Evolutionary conservation across 2,113 vertebrate species (phyloP), one percentile per base, ranked within the genome.

Genomic region (Paradoxurus hermaphroditus): DNA sequence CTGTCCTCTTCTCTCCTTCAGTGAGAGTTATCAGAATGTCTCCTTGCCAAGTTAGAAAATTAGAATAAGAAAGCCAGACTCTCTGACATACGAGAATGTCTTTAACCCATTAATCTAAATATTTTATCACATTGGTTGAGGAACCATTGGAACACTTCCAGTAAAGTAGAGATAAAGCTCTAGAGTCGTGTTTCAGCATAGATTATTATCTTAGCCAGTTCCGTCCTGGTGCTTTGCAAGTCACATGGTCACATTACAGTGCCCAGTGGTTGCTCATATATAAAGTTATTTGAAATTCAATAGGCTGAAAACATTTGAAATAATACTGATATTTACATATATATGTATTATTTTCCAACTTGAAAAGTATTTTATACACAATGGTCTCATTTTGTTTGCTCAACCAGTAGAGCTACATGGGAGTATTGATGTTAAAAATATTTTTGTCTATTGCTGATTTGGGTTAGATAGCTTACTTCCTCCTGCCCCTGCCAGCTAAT

Each of bases 81-180:
- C 34, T 77, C 67, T 89, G 72, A 94, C 59, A 88, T 86, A 27
- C 10, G 77, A 89, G 68, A 94, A 46, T 87, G 34, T 78, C 81
- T 87, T 94, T 86, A 92, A 82, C 49, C 31, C 70, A 51, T 67
- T 92, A 59, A 81, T 92, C 87, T 97, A 94, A 77, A 92, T 95
- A 78, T 95, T 95, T 97, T 46, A 93, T 90, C 65, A 86, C 44
- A 82, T 5, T 88, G 19, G 23, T 63, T 94, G 25, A 92, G 68
- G 77, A 88, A 29, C 31, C 27, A 53, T 49, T 92, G 75, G 91
- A 86, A 94, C n/a, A 49, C 13, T 78, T 93, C 78, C 72, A 97
- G 0, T 65, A 59, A 78, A 79, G n/a, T 29, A 44, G 73, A 73
- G n/a, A 36, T 53, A 67, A 46, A 88, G 83, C 65, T 84, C 65